Conservation (phyloP, 2,888 invertebrate species). For the Eupithecia inturbata region DNA sequence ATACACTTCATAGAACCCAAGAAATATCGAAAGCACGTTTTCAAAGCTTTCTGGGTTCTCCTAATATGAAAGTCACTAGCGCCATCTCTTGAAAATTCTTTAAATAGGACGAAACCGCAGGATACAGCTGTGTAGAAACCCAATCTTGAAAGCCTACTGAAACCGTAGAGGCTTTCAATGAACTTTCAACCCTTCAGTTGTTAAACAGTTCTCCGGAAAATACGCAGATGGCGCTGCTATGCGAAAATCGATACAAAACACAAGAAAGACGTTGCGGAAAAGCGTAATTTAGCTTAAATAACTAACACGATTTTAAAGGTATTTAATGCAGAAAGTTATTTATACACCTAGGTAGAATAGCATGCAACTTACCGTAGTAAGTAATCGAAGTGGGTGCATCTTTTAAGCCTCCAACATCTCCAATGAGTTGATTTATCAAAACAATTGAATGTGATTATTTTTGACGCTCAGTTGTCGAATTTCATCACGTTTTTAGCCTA, state of each 20-base stretch:
- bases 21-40: not conserved
- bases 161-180: slow-evolving; percentile 20
- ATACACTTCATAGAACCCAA: not conserved
- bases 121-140: slow-evolving; percentile 4
- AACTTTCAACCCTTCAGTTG: slow-evolving; percentile 25
- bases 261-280: slow-evolving; percentile 16
- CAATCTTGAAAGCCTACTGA: slow-evolving; percentile 15
- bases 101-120: not conserved
- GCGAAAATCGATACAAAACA: slow-evolving; percentile 24
- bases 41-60: not conserved
- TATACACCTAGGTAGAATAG: slow-evolving; percentile 7
- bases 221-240: slow-evolving; percentile 45
- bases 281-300: slow-evolving; percentile 1
- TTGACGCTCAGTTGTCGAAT: slow-evolving; percentile 12
- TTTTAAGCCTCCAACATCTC: not conserved
- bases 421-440: slow-evolving; percentile 14
- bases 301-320: slow-evolving; percentile 2
- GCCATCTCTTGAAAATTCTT: slow-evolving; percentile 25
- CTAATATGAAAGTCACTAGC: slow-evolving; percentile 8
- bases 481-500: not conserved
- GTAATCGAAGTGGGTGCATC: not conserved
- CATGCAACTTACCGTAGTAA: slow-evolving; percentile 21
- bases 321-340: not conserved
- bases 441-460: slow-evolving; percentile 3
- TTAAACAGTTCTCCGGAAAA: slow-evolving; percentile 12